Conservation (phyloP, 2,113 vertebrate genomes). For the Mionectes macconnelli region DNA sequence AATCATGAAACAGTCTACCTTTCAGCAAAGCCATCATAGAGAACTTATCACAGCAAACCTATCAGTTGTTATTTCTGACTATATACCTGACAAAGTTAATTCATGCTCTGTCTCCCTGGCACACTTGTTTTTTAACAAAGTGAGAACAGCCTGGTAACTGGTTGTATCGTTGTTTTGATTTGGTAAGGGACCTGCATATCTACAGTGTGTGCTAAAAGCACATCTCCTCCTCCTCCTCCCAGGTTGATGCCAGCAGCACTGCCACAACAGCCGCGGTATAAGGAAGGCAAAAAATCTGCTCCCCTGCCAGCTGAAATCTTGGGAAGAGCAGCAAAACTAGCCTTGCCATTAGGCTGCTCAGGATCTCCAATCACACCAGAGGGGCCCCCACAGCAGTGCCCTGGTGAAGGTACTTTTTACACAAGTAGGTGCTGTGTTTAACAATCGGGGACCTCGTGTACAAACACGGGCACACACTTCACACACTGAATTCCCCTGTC, state of each 20-base stretch:
- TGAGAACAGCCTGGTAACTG: not conserved
- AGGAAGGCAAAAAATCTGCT: not conserved
- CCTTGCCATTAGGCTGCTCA: not conserved
- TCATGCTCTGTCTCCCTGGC: not conserved
- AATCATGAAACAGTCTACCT: slow-evolving; percentile 31
- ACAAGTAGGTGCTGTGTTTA: not conserved
- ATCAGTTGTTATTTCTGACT: slow-evolving; percentile 2
- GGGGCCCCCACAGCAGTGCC: not conserved
- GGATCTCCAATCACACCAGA: not conserved
- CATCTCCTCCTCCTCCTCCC: rapidly evolving
- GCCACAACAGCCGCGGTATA: rapidly evolving
- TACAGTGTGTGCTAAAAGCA: rapidly evolving
- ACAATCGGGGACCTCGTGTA: not conserved
- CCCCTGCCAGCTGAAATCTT: not conserved
- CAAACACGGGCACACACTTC: not conserved
- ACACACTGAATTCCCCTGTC: not conserved
- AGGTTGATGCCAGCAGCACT: not conserved
- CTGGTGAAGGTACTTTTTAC: not conserved
- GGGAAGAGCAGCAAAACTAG: rapidly evolving
- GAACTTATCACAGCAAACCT: not conserved
- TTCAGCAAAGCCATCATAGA: slow-evolving; percentile 29
- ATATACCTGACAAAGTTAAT: not conserved
- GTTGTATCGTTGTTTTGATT: not conserved
- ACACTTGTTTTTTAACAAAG: not conserved
- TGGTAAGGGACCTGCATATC: not conserved